phyloP scores from a whole-genome alignment of 2,797 vertebrate genomes.

The Danio kyathit region DNA sequence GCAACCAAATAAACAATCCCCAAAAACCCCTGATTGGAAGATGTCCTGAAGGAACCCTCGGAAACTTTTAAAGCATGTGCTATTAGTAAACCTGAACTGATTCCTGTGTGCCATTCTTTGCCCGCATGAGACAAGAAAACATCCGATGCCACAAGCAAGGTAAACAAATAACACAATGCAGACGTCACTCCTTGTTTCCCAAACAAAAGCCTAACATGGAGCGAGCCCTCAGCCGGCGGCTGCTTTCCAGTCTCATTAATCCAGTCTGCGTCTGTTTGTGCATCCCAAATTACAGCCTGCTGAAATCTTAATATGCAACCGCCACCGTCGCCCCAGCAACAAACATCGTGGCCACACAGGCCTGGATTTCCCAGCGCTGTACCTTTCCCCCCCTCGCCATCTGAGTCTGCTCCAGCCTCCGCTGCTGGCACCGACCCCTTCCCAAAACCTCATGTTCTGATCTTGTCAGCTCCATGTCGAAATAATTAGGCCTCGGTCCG shows the following conservation, averaged over 20 bases:
- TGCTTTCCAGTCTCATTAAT: conserved; percentile 75
- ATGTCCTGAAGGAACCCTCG: conserved; percentile 40
- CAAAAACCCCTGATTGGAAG: conserved; percentile 17
- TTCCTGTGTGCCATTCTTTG: conserved; percentile 32
- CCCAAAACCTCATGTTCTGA: conserved; percentile 49
- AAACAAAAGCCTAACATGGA: conserved; percentile 69
- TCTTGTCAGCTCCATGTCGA: conserved; percentile 62
- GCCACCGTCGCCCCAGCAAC: conserved; percentile 66
- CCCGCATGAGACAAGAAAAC: conserved; percentile 60
- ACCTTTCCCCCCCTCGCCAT: conserved; percentile 55
- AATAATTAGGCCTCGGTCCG: conserved; percentile 41
- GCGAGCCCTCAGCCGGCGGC: conserved; percentile 65
- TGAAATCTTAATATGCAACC: conserved; percentile 65
- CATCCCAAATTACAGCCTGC: conserved; percentile 75
- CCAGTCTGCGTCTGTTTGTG: conserved; percentile 74
- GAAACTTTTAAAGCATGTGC: conserved; percentile 39
- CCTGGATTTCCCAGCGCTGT: conserved; percentile 62
- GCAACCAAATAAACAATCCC: conserved; percentile 32
- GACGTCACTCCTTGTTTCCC: conserved; percentile 67
- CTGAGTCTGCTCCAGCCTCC: conserved; percentile 45
- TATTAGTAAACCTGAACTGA: conserved; percentile 15
- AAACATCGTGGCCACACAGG: conserved; percentile 64
- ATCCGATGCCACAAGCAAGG: conserved; percentile 70
- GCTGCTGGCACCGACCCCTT: conserved; percentile 44
- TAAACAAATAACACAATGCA: conserved; percentile 76